Evolutionary conservation across 2,888 invertebrate genomes (phyloP).

Genomic region (Clistopyga incitator): DNA sequence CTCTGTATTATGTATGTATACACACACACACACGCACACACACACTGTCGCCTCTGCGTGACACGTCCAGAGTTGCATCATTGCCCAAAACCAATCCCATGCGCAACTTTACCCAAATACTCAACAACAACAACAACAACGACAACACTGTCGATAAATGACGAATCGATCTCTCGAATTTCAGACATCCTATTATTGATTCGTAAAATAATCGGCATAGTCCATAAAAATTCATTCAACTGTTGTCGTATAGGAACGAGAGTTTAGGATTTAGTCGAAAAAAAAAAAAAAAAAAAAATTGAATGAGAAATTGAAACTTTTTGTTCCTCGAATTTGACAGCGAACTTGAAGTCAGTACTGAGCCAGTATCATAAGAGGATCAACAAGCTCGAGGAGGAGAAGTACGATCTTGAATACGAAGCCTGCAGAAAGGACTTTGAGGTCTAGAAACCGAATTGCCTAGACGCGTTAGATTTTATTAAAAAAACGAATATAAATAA

Average conservation of each 20-base stretch:
- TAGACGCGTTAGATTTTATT: conserved; percentile 41
- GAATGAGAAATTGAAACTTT: conserved; percentile 22
- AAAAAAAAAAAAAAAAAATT: not conserved
- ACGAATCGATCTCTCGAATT: conserved; percentile 4
- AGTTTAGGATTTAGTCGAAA: not conserved
- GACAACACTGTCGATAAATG: conserved; percentile 35
- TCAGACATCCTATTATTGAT: conserved; percentile 1
- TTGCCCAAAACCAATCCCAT: conserved; percentile 53
- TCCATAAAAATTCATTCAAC: no score
- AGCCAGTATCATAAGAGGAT: conserved; percentile 94
- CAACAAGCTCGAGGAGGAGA: conserved; percentile 93
- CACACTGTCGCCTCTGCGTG: conserved; percentile 58
- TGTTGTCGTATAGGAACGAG: not conserved
- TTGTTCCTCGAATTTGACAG: conserved; percentile 82
- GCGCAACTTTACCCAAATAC: conserved; percentile 40
- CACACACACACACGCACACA: conserved; percentile 13
- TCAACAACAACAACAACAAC: conserved; percentile 28
- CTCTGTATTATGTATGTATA: conserved; percentile 47
- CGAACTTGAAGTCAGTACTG: conserved; percentile 89
- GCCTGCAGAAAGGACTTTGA: conserved; percentile 98
- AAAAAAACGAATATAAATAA: conserved; percentile 15
- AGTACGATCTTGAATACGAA: conserved; percentile 99
- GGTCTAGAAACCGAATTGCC: conserved; percentile 86
- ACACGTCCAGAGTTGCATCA: conserved; percentile 60
- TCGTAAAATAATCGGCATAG: no score